These are phyloP conservation scores for Microcaecilia unicolor DNA, from an alignment of 2,797 vertebrate genomes.

Conservation along the genomic window DNA sequence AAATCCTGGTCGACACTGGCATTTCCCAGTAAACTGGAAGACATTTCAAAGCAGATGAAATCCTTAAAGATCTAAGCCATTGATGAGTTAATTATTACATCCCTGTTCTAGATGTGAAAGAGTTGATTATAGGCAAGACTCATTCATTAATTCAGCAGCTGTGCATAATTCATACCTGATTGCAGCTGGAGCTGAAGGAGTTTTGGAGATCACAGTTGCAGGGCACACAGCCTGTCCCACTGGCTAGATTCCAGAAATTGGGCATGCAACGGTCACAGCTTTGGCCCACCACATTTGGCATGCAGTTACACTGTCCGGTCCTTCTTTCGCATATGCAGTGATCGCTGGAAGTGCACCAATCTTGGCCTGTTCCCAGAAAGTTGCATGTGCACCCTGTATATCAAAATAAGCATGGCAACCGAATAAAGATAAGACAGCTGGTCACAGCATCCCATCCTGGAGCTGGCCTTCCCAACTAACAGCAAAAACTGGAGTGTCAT, in stretches of 20 bases:
- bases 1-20: slow-evolving; percentile 82
- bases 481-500: too few relatives aligned
- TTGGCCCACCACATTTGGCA: slow-evolving; percentile 74
- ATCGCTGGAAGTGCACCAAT: slow-evolving; percentile 68
- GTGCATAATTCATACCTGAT: slow-evolving; percentile 65
- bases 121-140: too few relatives aligned
- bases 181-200: slow-evolving; percentile 72
- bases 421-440: too few relatives aligned
- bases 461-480: too few relatives aligned
- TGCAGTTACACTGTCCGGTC: slow-evolving; percentile 84
- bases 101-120: too few relatives aligned
- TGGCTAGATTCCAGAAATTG: slow-evolving; percentile 86
- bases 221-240: slow-evolving; percentile 70
- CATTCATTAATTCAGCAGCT: too few relatives aligned
- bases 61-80: too few relatives aligned
- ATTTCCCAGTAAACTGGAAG: slow-evolving; percentile 83
- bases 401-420: slow-evolving; percentile 2
- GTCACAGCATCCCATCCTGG: too few relatives aligned
- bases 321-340: slow-evolving; percentile 73
- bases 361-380: slow-evolving; percentile 70
- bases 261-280: slow-evolving; percentile 82
- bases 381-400: slow-evolving; percentile 84
- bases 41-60: too few relatives aligned
- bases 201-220: slow-evolving; percentile 80
- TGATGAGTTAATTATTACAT: too few relatives aligned